phyloP scores from a whole-genome alignment of 2,113 vertebrate genomes.

The Pantherophis guttatus region DNA sequence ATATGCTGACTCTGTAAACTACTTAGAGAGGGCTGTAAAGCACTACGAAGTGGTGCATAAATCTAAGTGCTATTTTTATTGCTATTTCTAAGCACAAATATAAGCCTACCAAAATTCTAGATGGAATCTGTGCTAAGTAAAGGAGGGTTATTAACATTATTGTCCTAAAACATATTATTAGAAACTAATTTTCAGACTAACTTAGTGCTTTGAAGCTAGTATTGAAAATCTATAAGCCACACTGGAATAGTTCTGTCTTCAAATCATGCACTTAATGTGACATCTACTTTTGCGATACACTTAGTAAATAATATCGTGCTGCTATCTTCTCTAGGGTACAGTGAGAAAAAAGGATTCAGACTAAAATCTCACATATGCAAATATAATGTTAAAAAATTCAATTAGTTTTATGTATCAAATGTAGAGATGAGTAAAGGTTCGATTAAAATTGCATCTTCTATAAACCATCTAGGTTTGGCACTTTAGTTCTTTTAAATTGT shows the following conservation, averaged over 20 bases:
- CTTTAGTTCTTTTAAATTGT: not conserved
- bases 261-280: not conserved
- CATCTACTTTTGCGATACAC: not conserved
- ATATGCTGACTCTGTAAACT: not conserved
- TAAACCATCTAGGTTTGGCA: not conserved
- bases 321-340: not conserved
- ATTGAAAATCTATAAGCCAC: not conserved
- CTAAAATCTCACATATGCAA: slow-evolving; percentile 5
- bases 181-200: not conserved
- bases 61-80: not conserved
- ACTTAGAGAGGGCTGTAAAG: not conserved
- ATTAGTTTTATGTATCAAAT: not conserved
- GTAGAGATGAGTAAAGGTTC: not conserved
- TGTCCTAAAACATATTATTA: not conserved
- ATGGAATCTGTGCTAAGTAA: not conserved
- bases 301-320: not conserved
- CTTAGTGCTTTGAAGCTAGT: not conserved
- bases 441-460: slow-evolving; percentile 17
- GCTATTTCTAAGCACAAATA: not conserved
- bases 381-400: slow-evolving; percentile 7
- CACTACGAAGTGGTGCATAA: not conserved
- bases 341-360: not conserved
- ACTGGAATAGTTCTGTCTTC: not conserved
- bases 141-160: not conserved
- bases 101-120: not conserved